Conservation (phyloP, 2,113 vertebrate species). For the Centropristis striata region DNA sequence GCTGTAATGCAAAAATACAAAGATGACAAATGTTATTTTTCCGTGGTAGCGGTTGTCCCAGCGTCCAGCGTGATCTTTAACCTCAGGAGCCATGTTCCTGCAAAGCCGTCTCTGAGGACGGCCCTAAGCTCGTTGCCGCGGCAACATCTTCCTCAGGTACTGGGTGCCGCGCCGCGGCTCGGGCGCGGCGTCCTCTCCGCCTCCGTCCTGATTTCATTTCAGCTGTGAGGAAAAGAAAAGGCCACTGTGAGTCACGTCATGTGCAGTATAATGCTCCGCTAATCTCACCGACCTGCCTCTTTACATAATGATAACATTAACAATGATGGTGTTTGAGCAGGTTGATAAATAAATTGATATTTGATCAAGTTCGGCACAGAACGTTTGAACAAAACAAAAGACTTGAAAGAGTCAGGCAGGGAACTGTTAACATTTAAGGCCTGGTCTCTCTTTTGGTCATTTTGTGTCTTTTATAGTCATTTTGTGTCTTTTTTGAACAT, state of each 20-base stretch:
- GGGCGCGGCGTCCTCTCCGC: background rate
- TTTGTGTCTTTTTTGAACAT: too few relatives aligned
- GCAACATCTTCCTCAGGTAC: slow-evolving; percentile 24
- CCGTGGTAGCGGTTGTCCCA: background rate
- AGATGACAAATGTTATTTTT: background rate
- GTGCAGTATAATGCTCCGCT: slow-evolving; percentile 4
- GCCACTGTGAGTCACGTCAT: slow-evolving; percentile 7
- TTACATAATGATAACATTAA: slow-evolving; percentile 11
- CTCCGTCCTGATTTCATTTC: slow-evolving; percentile 16
- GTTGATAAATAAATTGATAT: background rate
- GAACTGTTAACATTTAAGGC: background rate
- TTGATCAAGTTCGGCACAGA: background rate
- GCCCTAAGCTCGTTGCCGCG: slow-evolving; percentile 2
- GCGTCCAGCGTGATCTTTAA: slow-evolving; percentile 66
- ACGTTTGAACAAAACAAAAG: background rate
- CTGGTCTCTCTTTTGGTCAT: too few relatives aligned
- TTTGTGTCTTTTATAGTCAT: too few relatives aligned
- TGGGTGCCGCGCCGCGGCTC: slow-evolving; percentile 15
- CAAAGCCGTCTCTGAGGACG: slow-evolving; percentile 37
- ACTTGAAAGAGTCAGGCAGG: too few relatives aligned
- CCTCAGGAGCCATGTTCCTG: slow-evolving; percentile 75
- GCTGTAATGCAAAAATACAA: background rate
- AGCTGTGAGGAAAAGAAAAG: slow-evolving; percentile 50
- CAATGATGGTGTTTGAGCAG: background rate
- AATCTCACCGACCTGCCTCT: slow-evolving; percentile 15